Base-by-base conservation (phyloP, 2,797 vertebrate genomes). In the Eulemur mongoz region DNA sequence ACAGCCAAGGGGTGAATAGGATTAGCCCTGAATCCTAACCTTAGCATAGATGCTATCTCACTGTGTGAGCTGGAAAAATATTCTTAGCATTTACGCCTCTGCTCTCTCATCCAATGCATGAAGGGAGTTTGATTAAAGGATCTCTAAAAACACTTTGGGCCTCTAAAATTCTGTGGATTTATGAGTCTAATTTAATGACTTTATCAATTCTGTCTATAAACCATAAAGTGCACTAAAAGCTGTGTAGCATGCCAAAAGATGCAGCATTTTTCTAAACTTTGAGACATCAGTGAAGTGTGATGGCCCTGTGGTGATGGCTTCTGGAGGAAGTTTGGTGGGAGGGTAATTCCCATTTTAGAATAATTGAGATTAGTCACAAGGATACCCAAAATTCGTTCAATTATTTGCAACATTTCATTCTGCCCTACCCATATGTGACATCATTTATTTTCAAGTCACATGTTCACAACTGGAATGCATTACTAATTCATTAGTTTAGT, bases 391-490 rank as follows among this genome's bases (percentile, higher is more conserved):
- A 86, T 65, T 48, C 38, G 76, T 90, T 76, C 3, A 40, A 2
- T 79, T 82, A 84, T 73, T 92, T 81, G 35, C 4, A 90, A 70
- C 45, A 84, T 79, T 96, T 72, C 1, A 18, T 92, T 93, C n/a
- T 80, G 17, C 4, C 17, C 4, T 73, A 18, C 43, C 20, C 30
- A 57, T 30, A 50, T 0, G 32, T 54, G 8, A 35, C 7, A n/a
- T 78, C 73, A 84, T 84, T 97, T 67, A 87, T 54, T 92, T 69
- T 91, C 14, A 86, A 54, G 20, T 15, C 59, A 88, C 6, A 6
- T 65, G 11, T 94, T 87, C 40, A 57, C 32, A 81, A 52, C 4
- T 32, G 35, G 27, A 61, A 70, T 52, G 89, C 32, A 61, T 54
- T 50, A 59, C 52, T 70, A 5, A 89, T 86, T n/a, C 15, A 73